Evolutionary conservation across 2,113 vertebrate genomes (phyloP), one percentile per base, ranked within the genome.

Genomic region (Chelonoidis abingdonii): DNA sequence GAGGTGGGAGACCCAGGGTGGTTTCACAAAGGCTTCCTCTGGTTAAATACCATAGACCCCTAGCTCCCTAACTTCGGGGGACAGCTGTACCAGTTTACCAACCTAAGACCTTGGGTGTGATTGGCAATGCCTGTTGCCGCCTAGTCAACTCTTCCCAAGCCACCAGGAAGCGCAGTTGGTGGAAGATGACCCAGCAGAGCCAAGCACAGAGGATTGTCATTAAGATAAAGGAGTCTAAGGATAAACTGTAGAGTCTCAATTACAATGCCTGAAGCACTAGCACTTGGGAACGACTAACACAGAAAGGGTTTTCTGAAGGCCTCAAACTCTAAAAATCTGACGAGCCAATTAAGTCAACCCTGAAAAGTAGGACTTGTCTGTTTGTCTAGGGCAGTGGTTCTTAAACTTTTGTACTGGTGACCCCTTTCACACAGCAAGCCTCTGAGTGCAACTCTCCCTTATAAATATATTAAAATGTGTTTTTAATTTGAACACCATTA

Each of bases 141-240:
- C 72, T 41, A 76, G 11, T 76, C 22, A 24, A 22, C 38, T 38
- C 1, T 76, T 44, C 72, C 72, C 72, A 76, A 44, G 3, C 38
- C 38, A 5, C 24, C 7, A 69, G 17, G 62, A 38, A 10, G 65
- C 17, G 16, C 16, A 21, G 65, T 19, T 69, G 44, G 41, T 0
- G 1, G 41, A 93, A 38, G 27, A 56, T 13, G 83, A 86, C 79
- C 69, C 41, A 86, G 2, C 47, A 88, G 47, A 47, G 86, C 52
- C 35, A 85, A 79, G 81, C 41, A 76, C 81, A 95, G 56, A 89
- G 88, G 89, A 88, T 47, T 5, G 38, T 38, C 65, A 72, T 21
- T 31, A 6, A 0, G 0, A 49, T 4, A 47, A 89, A 91, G 88
- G 29, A 76, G 75, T 84, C 13, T 49, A 80, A 89, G 0, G 0